Evolutionary conservation across 1,140 invertebrate genomes (phyloP).

Genomic region (Leptinotarsa defecta): DNA sequence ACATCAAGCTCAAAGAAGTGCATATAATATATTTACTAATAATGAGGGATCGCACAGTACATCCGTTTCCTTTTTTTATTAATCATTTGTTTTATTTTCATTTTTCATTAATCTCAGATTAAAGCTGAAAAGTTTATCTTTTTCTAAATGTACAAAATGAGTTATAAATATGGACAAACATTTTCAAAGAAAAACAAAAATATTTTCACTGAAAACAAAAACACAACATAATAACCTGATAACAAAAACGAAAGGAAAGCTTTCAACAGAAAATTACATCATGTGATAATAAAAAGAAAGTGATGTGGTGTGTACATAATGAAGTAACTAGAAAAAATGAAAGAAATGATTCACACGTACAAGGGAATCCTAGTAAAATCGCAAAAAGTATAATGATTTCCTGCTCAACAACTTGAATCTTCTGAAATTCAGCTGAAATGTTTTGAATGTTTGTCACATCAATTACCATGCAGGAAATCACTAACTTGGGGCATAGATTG

Average conservation of each 20-base stretch:
- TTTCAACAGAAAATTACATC: slow-evolving; percentile 14
- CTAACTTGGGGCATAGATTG: background rate
- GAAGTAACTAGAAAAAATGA: slow-evolving; percentile 14
- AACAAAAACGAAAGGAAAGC: background rate
- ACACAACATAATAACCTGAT: too few relatives aligned
- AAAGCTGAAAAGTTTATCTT: too few relatives aligned
- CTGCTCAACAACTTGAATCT: slow-evolving; percentile 9
- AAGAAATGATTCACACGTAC: background rate
- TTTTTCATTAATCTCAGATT: too few relatives aligned
- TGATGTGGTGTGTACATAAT: slow-evolving; percentile 4
- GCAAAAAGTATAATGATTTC: slow-evolving; percentile 7
- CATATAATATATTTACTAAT: too few relatives aligned
- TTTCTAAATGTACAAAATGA: background rate
- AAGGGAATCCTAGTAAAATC: background rate
- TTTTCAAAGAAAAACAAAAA: too few relatives aligned
- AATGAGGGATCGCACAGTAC: too few relatives aligned
- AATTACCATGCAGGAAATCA: background rate
- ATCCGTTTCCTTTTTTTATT: too few relatives aligned
- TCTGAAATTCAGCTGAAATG: background rate
- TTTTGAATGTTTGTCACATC: background rate
- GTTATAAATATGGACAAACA: background rate
- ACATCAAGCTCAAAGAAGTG: too few relatives aligned
- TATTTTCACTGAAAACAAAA: background rate
- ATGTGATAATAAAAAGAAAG: slow-evolving; percentile 23
- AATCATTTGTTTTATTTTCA: too few relatives aligned